A percentile compares a stretch with the other conserved stretches of the same genome.
Evolutionary conservation across 2,888 invertebrate genomes (phyloP).

Genomic region (Eupithecia subfuscata): DNA sequence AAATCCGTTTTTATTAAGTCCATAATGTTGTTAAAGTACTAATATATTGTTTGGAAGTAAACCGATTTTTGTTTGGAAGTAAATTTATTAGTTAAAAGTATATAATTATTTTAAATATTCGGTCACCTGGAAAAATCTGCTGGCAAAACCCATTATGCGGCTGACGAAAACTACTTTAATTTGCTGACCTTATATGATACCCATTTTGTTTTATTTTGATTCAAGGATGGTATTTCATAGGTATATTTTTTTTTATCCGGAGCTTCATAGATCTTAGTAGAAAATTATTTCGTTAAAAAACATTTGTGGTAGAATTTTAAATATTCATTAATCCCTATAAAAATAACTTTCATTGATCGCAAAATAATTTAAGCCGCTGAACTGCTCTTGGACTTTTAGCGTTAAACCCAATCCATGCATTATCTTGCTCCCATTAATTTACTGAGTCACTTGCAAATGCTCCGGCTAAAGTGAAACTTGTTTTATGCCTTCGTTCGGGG

Average conservation of each 20-base stretch:
- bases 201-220: no score
- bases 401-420: slow-evolving; percentile 34
- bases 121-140: not conserved
- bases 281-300: no score
- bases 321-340: not conserved
- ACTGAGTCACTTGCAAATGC: slow-evolving; percentile 41
- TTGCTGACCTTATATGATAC: no score
- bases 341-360: not conserved
- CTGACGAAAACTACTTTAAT: no score
- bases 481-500: slow-evolving; percentile 61
- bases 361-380: not conserved
- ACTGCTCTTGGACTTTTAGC: slow-evolving; percentile 21
- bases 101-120: not conserved
- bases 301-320: not conserved
- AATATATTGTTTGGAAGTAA: not conserved
- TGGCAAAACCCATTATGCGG: no score
- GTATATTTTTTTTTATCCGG: no score
- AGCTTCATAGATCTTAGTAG: no score
- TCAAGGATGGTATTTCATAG: no score
- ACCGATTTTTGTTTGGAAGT: not conserved
- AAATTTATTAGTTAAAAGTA: no score
- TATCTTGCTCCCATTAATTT: slow-evolving; percentile 39
- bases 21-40: not conserved
- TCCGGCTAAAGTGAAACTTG: slow-evolving; percentile 54
- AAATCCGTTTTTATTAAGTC: not conserved